Evolutionary conservation across 2,113 vertebrate species (phyloP).

Genomic region (Agapornis roseicollis): DNA sequence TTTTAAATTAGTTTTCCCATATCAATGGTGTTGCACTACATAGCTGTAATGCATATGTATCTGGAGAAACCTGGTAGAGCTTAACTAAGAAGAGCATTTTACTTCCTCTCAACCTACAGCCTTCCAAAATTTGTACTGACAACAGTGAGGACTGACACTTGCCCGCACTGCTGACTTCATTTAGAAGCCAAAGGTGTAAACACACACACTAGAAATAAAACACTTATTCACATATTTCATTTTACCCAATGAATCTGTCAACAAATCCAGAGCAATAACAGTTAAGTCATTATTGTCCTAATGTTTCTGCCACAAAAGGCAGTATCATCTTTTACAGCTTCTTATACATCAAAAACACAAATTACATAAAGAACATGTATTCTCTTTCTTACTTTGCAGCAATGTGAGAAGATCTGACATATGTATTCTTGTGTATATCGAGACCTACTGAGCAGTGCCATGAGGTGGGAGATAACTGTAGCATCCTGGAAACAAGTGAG

Average conservation of each 20-base stretch:
- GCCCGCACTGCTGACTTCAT: background rate
- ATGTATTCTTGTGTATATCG: slow-evolving; percentile 96
- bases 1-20: background rate
- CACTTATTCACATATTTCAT: background rate
- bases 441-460: slow-evolving; percentile 92
- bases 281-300: background rate
- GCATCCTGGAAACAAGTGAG: slow-evolving; percentile 80
- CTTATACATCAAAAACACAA: background rate
- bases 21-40: background rate
- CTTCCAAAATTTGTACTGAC: background rate
- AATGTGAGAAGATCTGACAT: slow-evolving; percentile 99
- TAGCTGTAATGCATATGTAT: background rate
- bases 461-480: slow-evolving; percentile 96
- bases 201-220: background rate
- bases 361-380: background rate
- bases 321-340: background rate
- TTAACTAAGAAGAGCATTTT: background rate
- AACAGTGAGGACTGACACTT: background rate
- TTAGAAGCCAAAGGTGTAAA: background rate
- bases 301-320: background rate
- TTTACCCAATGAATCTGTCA: background rate
- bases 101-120: background rate
- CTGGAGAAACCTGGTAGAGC: background rate
- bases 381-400: slow-evolving; percentile 92
- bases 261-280: background rate